phyloP scores from a whole-genome alignment of 2,888 invertebrate genomes.

The Autographa gamma region DNA sequence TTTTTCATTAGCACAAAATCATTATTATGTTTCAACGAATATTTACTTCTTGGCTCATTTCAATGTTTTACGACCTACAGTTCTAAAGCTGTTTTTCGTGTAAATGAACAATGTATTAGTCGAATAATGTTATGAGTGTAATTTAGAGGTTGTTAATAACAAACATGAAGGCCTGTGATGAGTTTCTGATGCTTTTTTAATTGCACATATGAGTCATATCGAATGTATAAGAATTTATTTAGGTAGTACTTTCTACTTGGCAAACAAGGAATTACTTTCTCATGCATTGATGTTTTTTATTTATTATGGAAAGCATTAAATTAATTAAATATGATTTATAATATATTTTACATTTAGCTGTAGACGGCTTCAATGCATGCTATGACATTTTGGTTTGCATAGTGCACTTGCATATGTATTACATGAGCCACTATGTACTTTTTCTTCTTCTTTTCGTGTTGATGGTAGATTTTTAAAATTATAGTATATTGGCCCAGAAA shows the following conservation, averaged over 20 bases:
- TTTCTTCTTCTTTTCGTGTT: no score
- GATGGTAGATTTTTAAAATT: no score
- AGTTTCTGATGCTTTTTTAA: slow-evolving; percentile 9
- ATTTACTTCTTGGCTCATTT: background rate
- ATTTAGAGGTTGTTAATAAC: background rate
- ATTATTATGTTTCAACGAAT: background rate
- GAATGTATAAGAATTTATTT: background rate
- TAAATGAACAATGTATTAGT: background rate
- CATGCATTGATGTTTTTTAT: background rate
- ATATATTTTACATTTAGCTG: no score
- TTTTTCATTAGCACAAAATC: no score
- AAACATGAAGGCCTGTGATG: slow-evolving; percentile 3
- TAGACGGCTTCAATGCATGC: no score
- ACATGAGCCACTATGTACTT: no score
- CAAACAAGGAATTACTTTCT: background rate
- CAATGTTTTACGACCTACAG: background rate
- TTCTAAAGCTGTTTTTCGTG: background rate
- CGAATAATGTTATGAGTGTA: background rate
- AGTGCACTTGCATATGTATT: no score
- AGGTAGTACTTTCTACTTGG: background rate
- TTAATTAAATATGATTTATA: no score
- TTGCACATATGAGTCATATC: background rate
- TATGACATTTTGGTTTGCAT: no score
- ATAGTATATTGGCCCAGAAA: no score
- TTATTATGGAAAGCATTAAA: no score